phyloP scores from a whole-genome alignment of 2,797 vertebrate species.

The Margarornis squamiger region DNA sequence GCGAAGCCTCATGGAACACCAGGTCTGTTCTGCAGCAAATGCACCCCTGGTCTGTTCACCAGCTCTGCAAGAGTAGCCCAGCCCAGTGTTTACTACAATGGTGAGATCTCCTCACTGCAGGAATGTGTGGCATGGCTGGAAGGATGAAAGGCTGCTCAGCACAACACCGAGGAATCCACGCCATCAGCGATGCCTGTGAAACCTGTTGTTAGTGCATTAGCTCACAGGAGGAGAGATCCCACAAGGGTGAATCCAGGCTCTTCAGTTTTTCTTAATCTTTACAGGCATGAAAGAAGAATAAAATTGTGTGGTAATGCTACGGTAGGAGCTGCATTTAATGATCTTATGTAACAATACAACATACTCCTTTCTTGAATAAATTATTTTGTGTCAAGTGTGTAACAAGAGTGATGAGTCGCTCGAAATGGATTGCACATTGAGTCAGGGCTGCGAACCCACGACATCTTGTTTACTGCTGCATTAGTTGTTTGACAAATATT shows the following conservation, averaged over 20 bases:
- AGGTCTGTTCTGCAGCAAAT: background rate
- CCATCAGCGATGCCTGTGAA: background rate
- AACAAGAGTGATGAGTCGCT: background rate
- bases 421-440: background rate
- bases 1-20: accelerated
- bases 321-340: background rate
- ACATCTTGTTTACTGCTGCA: background rate
- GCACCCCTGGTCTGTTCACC: background rate
- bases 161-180: background rate
- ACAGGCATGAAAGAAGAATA: background rate
- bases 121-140: background rate
- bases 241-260: background rate
- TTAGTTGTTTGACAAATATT: background rate
- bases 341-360: background rate
- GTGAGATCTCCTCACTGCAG: background rate
- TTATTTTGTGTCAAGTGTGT: background rate
- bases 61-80: background rate
- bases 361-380: background rate
- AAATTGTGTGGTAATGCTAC: background rate
- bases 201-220: background rate
- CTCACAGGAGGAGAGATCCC: background rate
- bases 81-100: accelerated
- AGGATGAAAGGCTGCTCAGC: background rate
- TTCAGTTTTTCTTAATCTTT: background rate
- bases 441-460: background rate